phyloP scores from a whole-genome alignment of 2,797 vertebrate genomes.

The Spondyliosoma cantharus region DNA sequence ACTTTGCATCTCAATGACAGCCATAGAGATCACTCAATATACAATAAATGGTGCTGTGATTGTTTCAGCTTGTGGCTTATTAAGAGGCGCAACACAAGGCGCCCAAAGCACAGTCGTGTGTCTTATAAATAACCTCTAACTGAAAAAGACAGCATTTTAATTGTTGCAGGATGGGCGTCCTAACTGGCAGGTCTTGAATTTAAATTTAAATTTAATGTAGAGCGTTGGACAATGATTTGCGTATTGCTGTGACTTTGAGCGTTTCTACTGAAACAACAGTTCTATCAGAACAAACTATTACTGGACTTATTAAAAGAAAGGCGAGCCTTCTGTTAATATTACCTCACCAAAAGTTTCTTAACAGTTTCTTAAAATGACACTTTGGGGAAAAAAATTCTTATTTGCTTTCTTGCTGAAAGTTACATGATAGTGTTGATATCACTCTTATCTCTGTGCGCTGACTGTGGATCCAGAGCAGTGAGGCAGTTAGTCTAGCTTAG shows the following conservation, averaged over 20 bases:
- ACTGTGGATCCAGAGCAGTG: neutral
- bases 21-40: conserved; percentile 48
- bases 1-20: conserved; percentile 59
- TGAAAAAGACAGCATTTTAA: conserved; percentile 53
- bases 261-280: neutral
- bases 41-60: conserved; percentile 29
- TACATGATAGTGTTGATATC: neutral
- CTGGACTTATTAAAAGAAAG: neutral
- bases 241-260: neutral
- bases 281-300: neutral
- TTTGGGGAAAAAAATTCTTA: neutral
- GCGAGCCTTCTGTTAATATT: neutral
- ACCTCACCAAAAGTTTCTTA: neutral
- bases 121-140: conserved; percentile 48
- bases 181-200: conserved; percentile 11
- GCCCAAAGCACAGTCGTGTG: conserved; percentile 29
- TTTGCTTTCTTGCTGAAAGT: neutral
- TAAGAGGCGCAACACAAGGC: conserved; percentile 37
- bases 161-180: conserved; percentile 25
- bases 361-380: neutral
- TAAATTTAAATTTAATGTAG: conserved; percentile 2
- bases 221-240: neutral
- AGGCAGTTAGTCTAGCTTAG: neutral
- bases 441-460: neutral
- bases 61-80: conserved; percentile 46